Percentiles rank a stretch among this genome's conserved stretches.
phyloP scores from a whole-genome alignment of 1,140 invertebrate species.

The Drosophila orena region DNA sequence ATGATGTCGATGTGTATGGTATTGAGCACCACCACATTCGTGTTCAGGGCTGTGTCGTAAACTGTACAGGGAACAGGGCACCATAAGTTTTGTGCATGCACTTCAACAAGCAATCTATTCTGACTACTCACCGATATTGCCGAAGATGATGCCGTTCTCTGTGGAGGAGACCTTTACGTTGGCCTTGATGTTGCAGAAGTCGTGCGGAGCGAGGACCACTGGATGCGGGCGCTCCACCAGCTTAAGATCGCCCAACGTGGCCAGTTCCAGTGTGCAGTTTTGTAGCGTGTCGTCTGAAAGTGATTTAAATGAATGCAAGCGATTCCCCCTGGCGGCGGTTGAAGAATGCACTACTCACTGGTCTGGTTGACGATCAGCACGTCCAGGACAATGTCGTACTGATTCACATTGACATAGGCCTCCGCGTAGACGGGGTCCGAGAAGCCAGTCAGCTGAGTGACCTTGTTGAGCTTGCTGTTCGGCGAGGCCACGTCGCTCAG shows the following conservation, averaged over 20 bases:
- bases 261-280: conserved; percentile 98
- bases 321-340: rapidly evolving
- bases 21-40: conserved; percentile 98
- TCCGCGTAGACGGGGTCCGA: conserved; percentile 99
- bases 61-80: conserved; percentile 87
- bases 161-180: conserved; percentile 98
- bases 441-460: conserved; percentile 99
- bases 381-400: conserved; percentile 99
- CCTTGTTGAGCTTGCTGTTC: conserved; percentile 91
- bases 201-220: conserved; percentile 97
- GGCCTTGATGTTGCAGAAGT: conserved; percentile 99
- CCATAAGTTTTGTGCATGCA: neutral
- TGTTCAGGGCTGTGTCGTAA: conserved; percentile 97
- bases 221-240: conserved; percentile 98
- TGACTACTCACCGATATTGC: conserved; percentile 93
- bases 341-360: conserved; percentile 84
- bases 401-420: conserved; percentile 99
- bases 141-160: conserved; percentile 99
- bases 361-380: conserved; percentile 99
- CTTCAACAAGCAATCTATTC: neutral
- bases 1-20: conserved; percentile 99
- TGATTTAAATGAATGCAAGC: neutral
- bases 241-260: conserved; percentile 98
- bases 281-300: conserved; percentile 94
- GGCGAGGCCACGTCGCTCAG: conserved; percentile 86